Evolutionary conservation across 2,797 vertebrate genomes (phyloP), one percentile per base, ranked within the genome.

Genomic region (Etheostoma perlongum): DNA sequence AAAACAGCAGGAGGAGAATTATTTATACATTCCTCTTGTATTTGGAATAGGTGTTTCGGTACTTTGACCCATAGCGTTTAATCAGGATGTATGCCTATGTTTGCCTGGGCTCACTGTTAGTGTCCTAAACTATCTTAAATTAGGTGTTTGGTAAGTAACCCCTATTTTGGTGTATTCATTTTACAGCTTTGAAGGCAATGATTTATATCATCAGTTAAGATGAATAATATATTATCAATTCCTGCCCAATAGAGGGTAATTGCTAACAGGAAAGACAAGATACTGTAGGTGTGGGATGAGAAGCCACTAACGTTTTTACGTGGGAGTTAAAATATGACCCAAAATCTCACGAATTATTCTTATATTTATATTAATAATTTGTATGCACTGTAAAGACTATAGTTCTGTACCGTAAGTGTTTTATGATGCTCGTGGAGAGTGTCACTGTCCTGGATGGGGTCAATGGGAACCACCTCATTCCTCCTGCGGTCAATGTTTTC

Each of bases 401-500:
- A 49, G 15, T 15, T 65, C 5, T 21, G 57, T 95, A 99, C 98
- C 96, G 85, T 94, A 2, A 99, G 95, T 72, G 95, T 95, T 71
- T 94, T 97, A 85, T 97, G 96, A 83, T 96, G 96, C 78, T 97
- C 95, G 18, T 96, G 96, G 19, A 99, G 95, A 0, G 84, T 94
- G 82, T 97, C 96, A 0, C 90, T 84, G 78, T 99, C 97, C 74
- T 95, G 93, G 66, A 94, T 95, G 33, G 96, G 90, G 88, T 96
- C 93, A 15, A 99, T 92, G 42, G 98, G 98, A 54, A 96, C 86
- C 51, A 99, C 96, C 84, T 99, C 96, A 49, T 98, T 98, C 94
- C 97, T 97, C 51, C 98, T 94, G 67, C 98, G 96, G 91, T 99
- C 98, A 1, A 99, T 99, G 79, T 99, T 99, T 91, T 99, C 98